Conservation (phyloP, 2,888 invertebrate species). For the Cantharis flavilabris region DNA sequence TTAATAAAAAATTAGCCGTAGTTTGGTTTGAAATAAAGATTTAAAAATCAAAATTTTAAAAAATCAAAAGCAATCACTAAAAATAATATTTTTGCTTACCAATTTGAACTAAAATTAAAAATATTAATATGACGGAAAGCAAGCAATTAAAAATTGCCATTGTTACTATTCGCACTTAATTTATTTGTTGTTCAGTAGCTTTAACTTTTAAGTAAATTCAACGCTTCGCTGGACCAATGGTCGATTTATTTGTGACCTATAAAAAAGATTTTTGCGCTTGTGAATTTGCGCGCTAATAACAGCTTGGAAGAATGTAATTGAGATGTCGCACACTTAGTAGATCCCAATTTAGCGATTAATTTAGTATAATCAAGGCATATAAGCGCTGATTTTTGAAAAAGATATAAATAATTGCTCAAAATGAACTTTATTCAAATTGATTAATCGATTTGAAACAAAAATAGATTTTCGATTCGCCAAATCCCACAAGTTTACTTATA, state of each 20-base stretch:
- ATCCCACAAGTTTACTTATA: no score
- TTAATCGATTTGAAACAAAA: no score
- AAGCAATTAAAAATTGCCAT: background rate
- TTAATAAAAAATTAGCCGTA: background rate
- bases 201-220: background rate
- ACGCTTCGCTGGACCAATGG: background rate
- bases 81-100: background rate
- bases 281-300: background rate
- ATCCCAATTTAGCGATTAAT: background rate
- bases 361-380: no score
- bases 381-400: no score
- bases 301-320: background rate
- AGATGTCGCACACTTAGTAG: background rate
- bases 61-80: background rate
- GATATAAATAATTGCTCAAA: no score
- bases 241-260: background rate
- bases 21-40: background rate
- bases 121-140: background rate
- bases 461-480: no score
- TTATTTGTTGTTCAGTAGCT: background rate
- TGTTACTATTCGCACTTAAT: background rate
- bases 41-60: background rate
- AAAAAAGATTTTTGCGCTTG: conserved; percentile 3
- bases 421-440: no score
- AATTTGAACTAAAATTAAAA: background rate